A percentile compares a stretch with the other conserved stretches of the same genome.
phyloP scores from a whole-genome alignment of 2,113 vertebrate species.

The Microtus pennsylvanicus region DNA sequence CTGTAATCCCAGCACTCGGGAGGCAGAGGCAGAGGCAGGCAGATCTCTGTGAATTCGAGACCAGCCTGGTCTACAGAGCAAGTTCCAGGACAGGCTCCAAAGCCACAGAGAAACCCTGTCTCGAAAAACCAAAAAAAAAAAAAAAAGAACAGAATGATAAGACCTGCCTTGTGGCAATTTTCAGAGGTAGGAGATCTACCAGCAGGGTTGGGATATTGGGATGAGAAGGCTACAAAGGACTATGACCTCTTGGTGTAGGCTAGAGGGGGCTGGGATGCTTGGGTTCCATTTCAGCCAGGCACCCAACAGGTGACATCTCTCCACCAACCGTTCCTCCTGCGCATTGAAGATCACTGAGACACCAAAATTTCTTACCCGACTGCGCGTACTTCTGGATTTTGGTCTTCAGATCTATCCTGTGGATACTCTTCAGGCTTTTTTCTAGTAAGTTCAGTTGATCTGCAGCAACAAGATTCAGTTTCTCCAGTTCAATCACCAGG shows the following conservation, averaged over 20 bases:
- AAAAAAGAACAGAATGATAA: neutral
- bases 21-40: too few species aligned
- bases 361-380: slow-evolving; percentile 85
- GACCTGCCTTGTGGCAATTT: neutral
- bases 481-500: slow-evolving; percentile 93
- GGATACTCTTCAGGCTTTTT: slow-evolving; percentile 88
- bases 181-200: neutral
- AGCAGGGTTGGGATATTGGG: neutral
- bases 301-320: neutral
- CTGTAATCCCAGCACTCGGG: too few species aligned
- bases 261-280: neutral
- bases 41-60: too few species aligned
- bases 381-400: slow-evolving; percentile 89
- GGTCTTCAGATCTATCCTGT: slow-evolving; percentile 91
- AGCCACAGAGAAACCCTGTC: too few species aligned
- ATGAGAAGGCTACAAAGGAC: neutral
- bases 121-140: too few species aligned
- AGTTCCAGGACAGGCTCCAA: too few species aligned
- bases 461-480: slow-evolving; percentile 89
- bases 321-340: neutral
- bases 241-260: neutral
- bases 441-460: slow-evolving; percentile 91
- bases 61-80: too few species aligned
- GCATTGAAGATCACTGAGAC: neutral
- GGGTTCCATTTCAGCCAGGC: neutral